Evolutionary conservation across 2,888 invertebrate species (phyloP).

Genomic region (Tenthredo scrophulariae): DNA sequence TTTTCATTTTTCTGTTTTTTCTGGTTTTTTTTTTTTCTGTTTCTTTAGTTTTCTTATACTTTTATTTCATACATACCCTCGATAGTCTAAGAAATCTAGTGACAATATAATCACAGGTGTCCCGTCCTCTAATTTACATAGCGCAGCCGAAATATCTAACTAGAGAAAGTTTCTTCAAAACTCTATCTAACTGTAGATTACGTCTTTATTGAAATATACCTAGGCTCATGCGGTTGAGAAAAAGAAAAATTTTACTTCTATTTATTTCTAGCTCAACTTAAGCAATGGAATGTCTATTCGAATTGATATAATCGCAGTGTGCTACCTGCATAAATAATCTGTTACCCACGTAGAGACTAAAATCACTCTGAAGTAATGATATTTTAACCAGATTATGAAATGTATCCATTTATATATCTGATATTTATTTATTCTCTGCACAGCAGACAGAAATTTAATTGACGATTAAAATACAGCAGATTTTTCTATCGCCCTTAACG

Average conservation of each 20-base stretch:
- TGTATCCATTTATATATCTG: slow-evolving; percentile 3
- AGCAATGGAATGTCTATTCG: slow-evolving; percentile 45
- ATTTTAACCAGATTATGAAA: neutral
- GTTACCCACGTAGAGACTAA: slow-evolving; percentile 1
- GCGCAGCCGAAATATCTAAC: slow-evolving; percentile 8
- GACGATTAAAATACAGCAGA: neutral
- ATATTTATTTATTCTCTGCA: neutral
- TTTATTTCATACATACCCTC: slow-evolving; percentile 48
- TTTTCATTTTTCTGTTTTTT: neutral
- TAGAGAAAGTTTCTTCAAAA: neutral
- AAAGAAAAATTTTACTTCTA: neutral
- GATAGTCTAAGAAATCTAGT: slow-evolving; percentile 50
- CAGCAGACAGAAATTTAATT: neutral
- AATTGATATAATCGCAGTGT: neutral
- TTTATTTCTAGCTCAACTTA: slow-evolving; percentile 28
- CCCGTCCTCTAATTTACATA: neutral
- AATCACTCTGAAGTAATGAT: neutral
- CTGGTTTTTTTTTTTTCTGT: slow-evolving; percentile 2
- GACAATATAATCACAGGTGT: slow-evolving; percentile 38
- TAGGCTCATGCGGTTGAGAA: neutral
- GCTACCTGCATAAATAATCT: neutral
- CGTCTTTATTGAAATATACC: neutral
- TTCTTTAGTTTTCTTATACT: neutral
- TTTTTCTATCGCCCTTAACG: neutral
- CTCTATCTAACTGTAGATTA: slow-evolving; percentile 10